Conservation (phyloP, 2,888 invertebrate species). For the Thyatira batis region DNA sequence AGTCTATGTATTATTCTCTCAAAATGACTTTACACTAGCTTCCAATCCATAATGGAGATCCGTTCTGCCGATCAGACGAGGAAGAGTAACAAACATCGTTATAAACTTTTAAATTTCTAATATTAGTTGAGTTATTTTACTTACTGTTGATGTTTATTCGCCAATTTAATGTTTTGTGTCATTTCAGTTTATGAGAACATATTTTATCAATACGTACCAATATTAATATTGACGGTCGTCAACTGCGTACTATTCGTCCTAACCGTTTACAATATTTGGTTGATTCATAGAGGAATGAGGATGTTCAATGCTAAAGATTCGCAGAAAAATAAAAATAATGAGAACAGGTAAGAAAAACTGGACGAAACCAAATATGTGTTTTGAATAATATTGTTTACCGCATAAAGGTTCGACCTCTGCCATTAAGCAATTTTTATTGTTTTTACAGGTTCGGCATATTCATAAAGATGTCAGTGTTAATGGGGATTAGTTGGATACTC, state of each 20-base stretch:
- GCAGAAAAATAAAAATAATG: conserved; percentile 16
- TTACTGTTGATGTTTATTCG: too few relatives aligned
- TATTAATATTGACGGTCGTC: conserved; percentile 18
- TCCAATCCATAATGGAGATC: too few relatives aligned
- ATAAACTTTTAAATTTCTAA: too few relatives aligned
- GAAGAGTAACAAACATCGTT: too few relatives aligned
- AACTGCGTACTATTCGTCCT: conserved; percentile 31
- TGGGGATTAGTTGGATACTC: conserved; percentile 46
- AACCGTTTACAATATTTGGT: conserved; percentile 36
- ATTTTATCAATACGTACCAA: conserved; percentile 29
- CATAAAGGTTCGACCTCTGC: too few relatives aligned
- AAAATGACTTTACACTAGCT: too few relatives aligned
- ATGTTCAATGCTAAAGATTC: conserved; percentile 10
- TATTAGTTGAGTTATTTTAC: too few relatives aligned
- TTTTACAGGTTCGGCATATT: conserved; percentile 13
- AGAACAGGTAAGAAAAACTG: conserved; percentile 21
- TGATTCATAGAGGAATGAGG: conserved; percentile 11
- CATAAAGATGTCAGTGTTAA: conserved; percentile 40
- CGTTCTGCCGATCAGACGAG: too few relatives aligned
- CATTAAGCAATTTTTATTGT: too few relatives aligned
- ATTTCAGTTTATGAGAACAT: conserved; percentile 6
- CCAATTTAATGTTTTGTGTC: conserved; percentile 1
- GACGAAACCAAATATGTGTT: too few relatives aligned
- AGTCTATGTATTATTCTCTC: too few relatives aligned
- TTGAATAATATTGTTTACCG: too few relatives aligned